Evolutionary conservation across 2,888 invertebrate species (phyloP).

Genomic region (Cylloceria caligata): DNA sequence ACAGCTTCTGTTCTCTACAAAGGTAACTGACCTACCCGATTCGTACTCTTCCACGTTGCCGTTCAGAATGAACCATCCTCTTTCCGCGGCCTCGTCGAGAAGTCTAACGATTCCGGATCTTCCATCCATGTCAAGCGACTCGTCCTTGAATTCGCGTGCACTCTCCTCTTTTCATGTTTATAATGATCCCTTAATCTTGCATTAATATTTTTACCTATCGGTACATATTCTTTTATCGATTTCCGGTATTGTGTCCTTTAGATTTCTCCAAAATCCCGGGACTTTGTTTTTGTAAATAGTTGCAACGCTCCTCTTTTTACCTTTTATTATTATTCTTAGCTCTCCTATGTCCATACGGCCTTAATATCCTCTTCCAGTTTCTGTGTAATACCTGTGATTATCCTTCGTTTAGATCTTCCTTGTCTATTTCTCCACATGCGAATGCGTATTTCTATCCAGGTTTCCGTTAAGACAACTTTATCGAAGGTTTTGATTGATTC

Average conservation of each 20-base stretch:
- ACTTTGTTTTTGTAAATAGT: no score
- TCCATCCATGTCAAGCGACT: background rate
- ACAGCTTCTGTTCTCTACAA: background rate
- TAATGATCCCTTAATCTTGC: background rate
- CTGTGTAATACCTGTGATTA: background rate
- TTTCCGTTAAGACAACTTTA: background rate
- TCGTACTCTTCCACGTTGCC: background rate
- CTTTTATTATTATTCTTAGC: no score
- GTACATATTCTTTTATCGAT: background rate
- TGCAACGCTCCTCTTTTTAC: no score
- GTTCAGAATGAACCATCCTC: background rate
- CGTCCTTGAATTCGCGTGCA: background rate
- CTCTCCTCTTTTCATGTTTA: background rate
- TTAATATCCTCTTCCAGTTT: background rate
- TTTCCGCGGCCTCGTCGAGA: background rate
- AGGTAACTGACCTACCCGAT: background rate
- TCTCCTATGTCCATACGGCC: background rate
- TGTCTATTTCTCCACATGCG: background rate
- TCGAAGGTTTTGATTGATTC: background rate
- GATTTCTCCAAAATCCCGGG: no score
- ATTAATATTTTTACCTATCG: background rate
- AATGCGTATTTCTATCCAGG: conserved; percentile 11
- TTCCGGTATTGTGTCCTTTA: no score
- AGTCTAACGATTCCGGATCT: no score
- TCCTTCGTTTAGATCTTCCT: background rate